Conservation (phyloP, 2,888 invertebrate genomes). For the Andrena fulva region DNA sequence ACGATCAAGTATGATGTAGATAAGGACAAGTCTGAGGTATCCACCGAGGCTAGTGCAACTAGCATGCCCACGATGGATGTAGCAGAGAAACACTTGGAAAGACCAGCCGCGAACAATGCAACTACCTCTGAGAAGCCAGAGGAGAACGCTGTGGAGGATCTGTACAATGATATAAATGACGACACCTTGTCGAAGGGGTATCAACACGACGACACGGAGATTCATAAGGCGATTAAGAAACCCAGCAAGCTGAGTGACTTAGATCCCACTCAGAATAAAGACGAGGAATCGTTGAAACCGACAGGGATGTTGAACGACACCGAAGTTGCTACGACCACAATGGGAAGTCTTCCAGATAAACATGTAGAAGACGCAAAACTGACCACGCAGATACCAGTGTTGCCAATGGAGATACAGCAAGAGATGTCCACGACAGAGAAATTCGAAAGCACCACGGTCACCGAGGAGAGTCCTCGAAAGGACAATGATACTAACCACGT, state of each 20-base stretch:
- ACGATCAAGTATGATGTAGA: slow-evolving; percentile 7
- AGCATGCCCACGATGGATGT: slow-evolving; percentile 34
- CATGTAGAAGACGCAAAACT: slow-evolving; percentile 75
- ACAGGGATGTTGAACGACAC: slow-evolving; percentile 6
- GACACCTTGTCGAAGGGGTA: slow-evolving; percentile 74
- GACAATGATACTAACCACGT: slow-evolving; percentile 60
- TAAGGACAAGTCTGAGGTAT: slow-evolving; percentile 27
- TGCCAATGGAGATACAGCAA: slow-evolving; percentile 81
- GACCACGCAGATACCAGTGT: slow-evolving; percentile 81
- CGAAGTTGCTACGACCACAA: slow-evolving; percentile 14
- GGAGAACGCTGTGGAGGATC: slow-evolving; percentile 80
- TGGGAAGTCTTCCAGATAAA: slow-evolving; percentile 55
- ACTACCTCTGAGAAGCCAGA: slow-evolving; percentile 69
- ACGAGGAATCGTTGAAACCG: slow-evolving; percentile 5
- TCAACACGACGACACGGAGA: slow-evolving; percentile 28
- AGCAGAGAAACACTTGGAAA: slow-evolving; percentile 18
- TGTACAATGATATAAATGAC: slow-evolving; percentile 81
- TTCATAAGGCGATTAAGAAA: slow-evolving; percentile 34
- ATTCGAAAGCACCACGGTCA: slow-evolving; percentile 54
- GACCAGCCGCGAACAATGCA: slow-evolving; percentile 19
- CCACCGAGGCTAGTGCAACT: slow-evolving; percentile 47
- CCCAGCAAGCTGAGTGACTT: slow-evolving; percentile 38
- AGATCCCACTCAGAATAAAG: neutral
- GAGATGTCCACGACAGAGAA: slow-evolving; percentile 80
- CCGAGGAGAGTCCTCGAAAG: slow-evolving; percentile 35